Conservation (phyloP, 2,113 vertebrate species). For the Charadrius vociferus region DNA sequence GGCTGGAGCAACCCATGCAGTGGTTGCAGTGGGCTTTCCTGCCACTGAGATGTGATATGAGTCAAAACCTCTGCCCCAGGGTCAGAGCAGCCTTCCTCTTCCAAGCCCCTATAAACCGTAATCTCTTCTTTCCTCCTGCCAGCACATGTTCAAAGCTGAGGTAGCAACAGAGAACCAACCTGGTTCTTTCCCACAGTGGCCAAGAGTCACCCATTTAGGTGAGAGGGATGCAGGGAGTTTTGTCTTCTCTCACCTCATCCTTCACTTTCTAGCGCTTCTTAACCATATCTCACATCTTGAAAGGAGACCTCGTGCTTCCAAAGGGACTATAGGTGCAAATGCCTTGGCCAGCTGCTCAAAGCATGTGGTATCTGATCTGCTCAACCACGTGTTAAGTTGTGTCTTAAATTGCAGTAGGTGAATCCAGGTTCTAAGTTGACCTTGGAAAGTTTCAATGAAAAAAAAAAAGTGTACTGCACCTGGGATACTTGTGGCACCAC, state of each 20-base stretch:
- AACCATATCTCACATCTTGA: background rate
- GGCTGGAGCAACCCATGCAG: no score
- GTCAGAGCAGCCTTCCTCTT: no score
- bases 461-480: background rate
- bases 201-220: no score
- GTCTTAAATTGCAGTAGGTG: background rate
- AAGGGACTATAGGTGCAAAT: background rate
- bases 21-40: no score
- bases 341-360: background rate
- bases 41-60: no score
- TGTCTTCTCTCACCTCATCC: background rate
- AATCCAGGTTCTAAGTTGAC: background rate
- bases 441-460: background rate
- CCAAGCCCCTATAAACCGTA: no score
- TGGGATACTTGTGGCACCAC: background rate
- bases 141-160: no score
- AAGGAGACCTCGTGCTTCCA: background rate
- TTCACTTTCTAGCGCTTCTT: background rate
- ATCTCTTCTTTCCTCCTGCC: no score
- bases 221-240: background rate
- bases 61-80: no score
- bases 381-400: background rate
- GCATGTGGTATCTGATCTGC: background rate
- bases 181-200: no score
- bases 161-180: no score